Evolutionary conservation across 2,888 invertebrate genomes (phyloP), one percentile per base, ranked within the genome.

Genomic region (Xestia sexstrigata): DNA sequence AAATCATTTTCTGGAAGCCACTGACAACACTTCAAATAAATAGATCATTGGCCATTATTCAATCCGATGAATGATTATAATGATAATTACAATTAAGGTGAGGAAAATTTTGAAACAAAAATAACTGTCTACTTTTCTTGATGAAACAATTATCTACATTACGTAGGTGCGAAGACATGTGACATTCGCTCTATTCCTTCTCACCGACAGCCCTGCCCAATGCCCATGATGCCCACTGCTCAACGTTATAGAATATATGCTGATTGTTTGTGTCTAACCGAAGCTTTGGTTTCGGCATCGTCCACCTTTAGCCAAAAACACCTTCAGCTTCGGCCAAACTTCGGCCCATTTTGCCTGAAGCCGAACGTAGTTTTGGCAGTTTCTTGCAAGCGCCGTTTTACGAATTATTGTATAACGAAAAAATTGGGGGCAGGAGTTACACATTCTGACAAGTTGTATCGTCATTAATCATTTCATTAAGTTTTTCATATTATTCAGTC

Each of bases 11-110:
- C 45, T 30, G 20, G 15, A n/a, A 58, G n/a, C 35, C 39, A 39
- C 8, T 39, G 26, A n/a, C 23, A 58, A 8, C 47, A n/a, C 23
- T 67, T 39, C 39, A 30, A 26, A 47, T 35, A 62, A 9, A 62
- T 35, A 49, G 11, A 49, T 20, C 6, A 72, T 81, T 35, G 17
- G 81, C 58, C 9, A 42, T 58, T 71, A 42, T 49, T 62, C n/a
- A 77, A n/a, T 70, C 17, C 26, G 6, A 35, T 35, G 35, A 35
- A 35, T 35, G 35, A 35, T 35, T 39, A 1, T 47, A 45, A 23
- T 2, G 23, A 78, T 47, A 5, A 62, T 35, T 45, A 13, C 15
- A 30, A 47, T 9, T 13, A 35, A 2, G 1, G 13, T n/a, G 30
- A n/a, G n/a, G 11, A 35, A 35, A 49, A 39, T 62, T n/a, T 63